Evolutionary conservation across 2,113 vertebrate species (phyloP).

Genomic region (Etia nguti): DNA sequence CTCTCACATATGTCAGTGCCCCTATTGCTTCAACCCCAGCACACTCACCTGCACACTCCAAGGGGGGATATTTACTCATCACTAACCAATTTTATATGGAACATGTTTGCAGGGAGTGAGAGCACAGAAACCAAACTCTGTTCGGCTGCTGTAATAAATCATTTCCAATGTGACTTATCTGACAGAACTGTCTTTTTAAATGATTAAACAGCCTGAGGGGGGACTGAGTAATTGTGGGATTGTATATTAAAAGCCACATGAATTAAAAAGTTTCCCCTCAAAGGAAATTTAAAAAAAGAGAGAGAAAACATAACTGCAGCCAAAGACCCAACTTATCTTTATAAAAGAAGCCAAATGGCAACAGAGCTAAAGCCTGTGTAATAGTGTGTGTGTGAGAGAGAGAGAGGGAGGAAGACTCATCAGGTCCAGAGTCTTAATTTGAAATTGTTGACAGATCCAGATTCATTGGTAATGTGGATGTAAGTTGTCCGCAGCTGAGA

Average conservation of each 20-base stretch:
- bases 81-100: neutral
- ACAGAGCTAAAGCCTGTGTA: neutral
- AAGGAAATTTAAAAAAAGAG: neutral
- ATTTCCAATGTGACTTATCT: neutral
- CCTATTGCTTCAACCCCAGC: neutral
- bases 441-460: slow-evolving; percentile 60
- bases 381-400: neutral
- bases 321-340: neutral
- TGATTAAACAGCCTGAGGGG: neutral
- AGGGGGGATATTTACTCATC: neutral
- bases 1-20: neutral
- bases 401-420: neutral
- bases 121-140: neutral
- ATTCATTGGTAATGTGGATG: slow-evolving; percentile 13
- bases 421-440: slow-evolving; percentile 33
- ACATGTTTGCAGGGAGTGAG: neutral
- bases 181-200: neutral
- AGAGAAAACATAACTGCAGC: neutral
- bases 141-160: neutral
- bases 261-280: neutral
- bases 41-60: neutral
- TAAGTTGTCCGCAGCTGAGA: slow-evolving; percentile 24
- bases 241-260: slow-evolving; percentile 3
- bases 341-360: slow-evolving; percentile 11
- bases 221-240: neutral